phyloP scores from a whole-genome alignment of 2,113 vertebrate genomes.

The Chionomys nivalis region DNA sequence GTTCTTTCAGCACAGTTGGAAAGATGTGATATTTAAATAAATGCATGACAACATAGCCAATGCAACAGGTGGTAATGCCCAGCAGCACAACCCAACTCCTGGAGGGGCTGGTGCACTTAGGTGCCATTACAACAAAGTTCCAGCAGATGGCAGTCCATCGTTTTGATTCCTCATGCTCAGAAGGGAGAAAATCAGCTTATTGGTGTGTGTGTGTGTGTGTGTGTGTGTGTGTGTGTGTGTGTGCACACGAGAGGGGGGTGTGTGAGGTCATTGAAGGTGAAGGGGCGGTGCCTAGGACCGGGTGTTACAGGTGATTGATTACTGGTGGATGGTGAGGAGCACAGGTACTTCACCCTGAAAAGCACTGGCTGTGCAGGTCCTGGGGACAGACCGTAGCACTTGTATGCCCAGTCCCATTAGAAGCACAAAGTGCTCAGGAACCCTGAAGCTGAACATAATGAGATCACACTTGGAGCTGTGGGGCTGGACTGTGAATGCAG shows the following conservation, averaged over 20 bases:
- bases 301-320: neutral
- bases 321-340: neutral
- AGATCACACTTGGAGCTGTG: neutral
- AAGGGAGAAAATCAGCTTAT: constrained; percentile 12
- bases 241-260: fast-evolving
- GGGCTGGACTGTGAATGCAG: neutral
- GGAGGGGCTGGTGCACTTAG: neutral
- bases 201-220: neutral
- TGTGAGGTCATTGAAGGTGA: neutral
- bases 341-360: neutral
- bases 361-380: neutral
- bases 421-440: neutral
- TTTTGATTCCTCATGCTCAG: neutral
- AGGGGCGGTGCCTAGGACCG: neutral
- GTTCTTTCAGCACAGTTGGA: neutral
- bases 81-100: neutral
- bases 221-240: neutral
- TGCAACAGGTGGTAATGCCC: neutral
- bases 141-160: constrained; percentile 76
- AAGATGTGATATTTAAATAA: neutral
- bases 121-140: neutral
- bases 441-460: neutral
- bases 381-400: neutral
- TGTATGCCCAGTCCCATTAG: neutral
- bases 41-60: neutral